Evolutionary conservation across 2,888 invertebrate species (phyloP), one percentile per base, ranked within the genome.

Genomic region (Pardosa pseudoannulata): DNA sequence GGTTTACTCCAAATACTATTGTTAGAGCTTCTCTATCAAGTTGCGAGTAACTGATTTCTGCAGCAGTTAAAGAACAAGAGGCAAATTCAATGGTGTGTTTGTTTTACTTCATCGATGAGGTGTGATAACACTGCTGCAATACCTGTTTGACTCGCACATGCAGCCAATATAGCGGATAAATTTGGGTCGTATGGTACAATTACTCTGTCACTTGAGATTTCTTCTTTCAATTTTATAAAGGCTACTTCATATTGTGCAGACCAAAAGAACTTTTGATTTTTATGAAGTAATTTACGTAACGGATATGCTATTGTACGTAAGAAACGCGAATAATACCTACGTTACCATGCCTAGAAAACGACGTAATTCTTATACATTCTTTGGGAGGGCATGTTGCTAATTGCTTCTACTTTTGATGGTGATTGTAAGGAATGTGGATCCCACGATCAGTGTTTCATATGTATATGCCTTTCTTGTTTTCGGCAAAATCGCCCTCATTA

Each of bases 301-400:
- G n/a, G n/a, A n/a, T n/a, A n/a, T n/a, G n/a, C n/a, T n/a, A n/a
- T n/a, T n/a, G n/a, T n/a, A n/a, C 41, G 41, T 28, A 70, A 9
- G 27, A 70, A 70, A n/a, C 70, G 16, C 5, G 39, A 70, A 41
- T 70, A 70, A 13, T 41, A 39, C 1, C n/a, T n/a, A n/a, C n/a
- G 70, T 70, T 16, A 41, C 41, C 70, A 70, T 70, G 0, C 70
- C 41, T 16, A 70, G 31, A 28, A 70, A 28, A 27, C 27, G 41
- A 0, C 23, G 1, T 9, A 70, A 13, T 41, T 41, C 41, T 41
- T 70, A 0, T n/a, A n/a, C n/a, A n/a, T n/a, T n/a, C n/a, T n/a
- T n/a, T n/a, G n/a, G n/a, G n/a, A n/a, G n/a, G 23, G 70, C 41
- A 70, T 70, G 0, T 41, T 0, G 1, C 0, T 19, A 27, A 67